Percentiles rank a stretch among this genome's conserved stretches.
Conservation (phyloP, 2,888 invertebrate genomes). For the Sphaerophoria taeniata region DNA sequence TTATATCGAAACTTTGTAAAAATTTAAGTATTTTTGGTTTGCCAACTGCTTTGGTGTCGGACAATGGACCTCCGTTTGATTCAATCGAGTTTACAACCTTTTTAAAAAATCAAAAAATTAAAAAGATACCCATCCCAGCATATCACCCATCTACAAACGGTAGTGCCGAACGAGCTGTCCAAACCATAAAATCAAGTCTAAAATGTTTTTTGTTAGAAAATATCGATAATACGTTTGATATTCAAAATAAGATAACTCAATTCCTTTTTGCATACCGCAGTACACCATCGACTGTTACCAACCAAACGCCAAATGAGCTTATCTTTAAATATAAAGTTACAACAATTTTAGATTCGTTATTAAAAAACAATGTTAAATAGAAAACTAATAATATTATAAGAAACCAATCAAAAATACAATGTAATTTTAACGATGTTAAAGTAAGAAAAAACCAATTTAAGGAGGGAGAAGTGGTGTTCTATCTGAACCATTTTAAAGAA, state of each 20-base stretch:
- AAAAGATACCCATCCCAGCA: too few relatives aligned
- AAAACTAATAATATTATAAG: neutral
- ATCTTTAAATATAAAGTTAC: neutral
- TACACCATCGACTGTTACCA: neutral
- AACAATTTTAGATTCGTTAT: neutral
- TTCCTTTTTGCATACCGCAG: neutral
- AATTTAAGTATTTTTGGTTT: too few relatives aligned
- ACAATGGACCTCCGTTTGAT: too few relatives aligned
- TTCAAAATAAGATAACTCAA: neutral
- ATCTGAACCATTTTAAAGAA: neutral
- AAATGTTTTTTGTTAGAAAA: neutral
- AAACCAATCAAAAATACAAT: neutral
- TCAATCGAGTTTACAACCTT: too few relatives aligned
- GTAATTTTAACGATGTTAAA: neutral
- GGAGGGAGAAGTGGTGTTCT: slow-evolving; percentile 2
- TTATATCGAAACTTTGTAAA: too few relatives aligned
- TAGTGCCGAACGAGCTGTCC: neutral
- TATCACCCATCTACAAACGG: neutral
- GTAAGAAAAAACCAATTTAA: neutral
- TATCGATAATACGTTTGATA: neutral
- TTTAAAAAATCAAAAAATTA: too few relatives aligned
- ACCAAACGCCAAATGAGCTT: slow-evolving; percentile 3
- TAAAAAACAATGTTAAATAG: neutral
- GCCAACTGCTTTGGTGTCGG: too few relatives aligned
- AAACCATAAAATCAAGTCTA: neutral